These are phyloP conservation scores for Taeniopygia guttata DNA, from an alignment of 2,797 vertebrate genomes.

Conservation along the genomic window DNA sequence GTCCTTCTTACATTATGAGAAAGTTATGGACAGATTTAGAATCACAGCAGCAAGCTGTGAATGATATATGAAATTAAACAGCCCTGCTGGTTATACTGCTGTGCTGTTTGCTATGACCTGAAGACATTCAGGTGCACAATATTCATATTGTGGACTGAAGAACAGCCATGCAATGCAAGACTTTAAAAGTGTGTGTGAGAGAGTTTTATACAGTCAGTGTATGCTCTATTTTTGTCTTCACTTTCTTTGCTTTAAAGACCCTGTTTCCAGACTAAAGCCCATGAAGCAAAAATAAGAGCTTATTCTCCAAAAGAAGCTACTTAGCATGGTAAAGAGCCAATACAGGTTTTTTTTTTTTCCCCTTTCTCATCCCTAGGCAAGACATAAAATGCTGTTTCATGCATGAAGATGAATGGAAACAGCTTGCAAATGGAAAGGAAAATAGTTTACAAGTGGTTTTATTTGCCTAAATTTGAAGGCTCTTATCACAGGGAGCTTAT, in stretches of 20 bases:
- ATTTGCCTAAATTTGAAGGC: neutral
- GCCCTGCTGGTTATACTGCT: neutral
- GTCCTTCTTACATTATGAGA: neutral
- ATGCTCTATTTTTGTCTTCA: neutral
- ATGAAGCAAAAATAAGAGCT: neutral
- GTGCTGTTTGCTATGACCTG: neutral
- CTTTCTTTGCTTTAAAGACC: neutral
- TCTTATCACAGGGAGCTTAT: neutral
- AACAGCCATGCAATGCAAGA: neutral
- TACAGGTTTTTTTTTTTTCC: neutral
- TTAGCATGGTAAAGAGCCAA: constrained; percentile 5
- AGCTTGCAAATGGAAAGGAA: neutral
- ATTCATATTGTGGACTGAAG: constrained; percentile 1
- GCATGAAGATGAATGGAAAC: neutral
- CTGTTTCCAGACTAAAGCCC: neutral
- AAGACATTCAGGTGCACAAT: neutral
- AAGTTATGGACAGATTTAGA: neutral
- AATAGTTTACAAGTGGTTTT: neutral
- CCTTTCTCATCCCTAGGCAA: neutral
- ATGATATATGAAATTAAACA: neutral
- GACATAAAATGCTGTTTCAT: neutral
- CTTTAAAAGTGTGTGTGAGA: neutral
- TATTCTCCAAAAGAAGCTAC: neutral
- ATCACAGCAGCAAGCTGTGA: neutral
- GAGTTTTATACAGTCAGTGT: neutral